Percentiles rank a stretch among this genome's conserved stretches.
Conservation (phyloP, 2,888 invertebrate genomes). For the Gastrophysa polygoni region DNA sequence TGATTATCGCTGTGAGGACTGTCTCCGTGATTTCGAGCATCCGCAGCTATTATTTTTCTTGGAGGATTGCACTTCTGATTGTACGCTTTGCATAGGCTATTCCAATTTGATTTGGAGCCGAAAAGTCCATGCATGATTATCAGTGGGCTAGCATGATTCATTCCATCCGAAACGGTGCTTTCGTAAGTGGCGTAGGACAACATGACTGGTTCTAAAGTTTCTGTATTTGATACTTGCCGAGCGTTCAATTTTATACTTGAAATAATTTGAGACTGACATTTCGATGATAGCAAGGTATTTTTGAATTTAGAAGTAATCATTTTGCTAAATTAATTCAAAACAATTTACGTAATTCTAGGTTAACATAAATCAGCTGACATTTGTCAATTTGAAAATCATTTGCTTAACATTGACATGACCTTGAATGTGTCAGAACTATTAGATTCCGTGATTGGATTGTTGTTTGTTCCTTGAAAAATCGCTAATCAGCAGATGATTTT, state of each 20-base stretch:
- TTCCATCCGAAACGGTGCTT: constrained; percentile 45
- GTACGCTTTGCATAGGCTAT: constrained; percentile 70
- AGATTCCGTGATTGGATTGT: no score
- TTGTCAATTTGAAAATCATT: no score
- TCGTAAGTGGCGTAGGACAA: constrained; percentile 74
- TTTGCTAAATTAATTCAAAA: background rate
- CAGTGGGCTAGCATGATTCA: constrained; percentile 63
- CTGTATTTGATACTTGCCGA: constrained; percentile 19
- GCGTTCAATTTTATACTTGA: background rate
- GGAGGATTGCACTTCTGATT: constrained; percentile 66
- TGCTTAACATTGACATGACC: background rate
- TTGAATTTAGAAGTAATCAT: background rate
- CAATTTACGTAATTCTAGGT: background rate
- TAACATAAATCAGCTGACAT: background rate
- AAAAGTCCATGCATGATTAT: constrained; percentile 88
- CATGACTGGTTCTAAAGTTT: constrained; percentile 61
- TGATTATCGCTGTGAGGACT: constrained; percentile 81
- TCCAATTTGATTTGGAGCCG: constrained; percentile 89
- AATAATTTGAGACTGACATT: background rate
- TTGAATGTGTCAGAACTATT: background rate
- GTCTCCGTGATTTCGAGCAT: constrained; percentile 95
- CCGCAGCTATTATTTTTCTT: constrained; percentile 79
- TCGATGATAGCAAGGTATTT: background rate
- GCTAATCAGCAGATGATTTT: no score
- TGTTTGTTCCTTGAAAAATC: no score